phyloP scores from a whole-genome alignment of 2,888 invertebrate species.

The Autographa pulchrina region DNA sequence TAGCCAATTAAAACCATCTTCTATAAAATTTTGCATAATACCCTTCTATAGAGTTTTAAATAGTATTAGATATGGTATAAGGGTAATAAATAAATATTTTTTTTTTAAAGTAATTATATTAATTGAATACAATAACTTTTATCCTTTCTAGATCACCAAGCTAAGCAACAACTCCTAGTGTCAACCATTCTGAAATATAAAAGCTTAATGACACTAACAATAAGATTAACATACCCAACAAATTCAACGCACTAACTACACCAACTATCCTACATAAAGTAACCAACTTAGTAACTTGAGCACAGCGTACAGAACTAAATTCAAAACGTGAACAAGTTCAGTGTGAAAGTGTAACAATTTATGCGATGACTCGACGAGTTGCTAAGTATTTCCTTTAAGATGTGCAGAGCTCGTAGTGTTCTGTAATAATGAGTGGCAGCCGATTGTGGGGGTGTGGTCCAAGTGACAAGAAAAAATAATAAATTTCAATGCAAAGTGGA shows the following conservation, averaged over 20 bases:
- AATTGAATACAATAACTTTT: too few species aligned
- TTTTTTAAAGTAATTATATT: too few species aligned
- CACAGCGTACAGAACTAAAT: constrained; percentile 5
- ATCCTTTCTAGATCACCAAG: too few species aligned
- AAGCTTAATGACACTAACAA: neutral
- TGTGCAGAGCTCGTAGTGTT: constrained; percentile 50
- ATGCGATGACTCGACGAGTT: constrained; percentile 54
- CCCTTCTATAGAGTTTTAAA: too few species aligned
- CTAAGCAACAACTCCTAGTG: too few species aligned
- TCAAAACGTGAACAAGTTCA: constrained; percentile 13
- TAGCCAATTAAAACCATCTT: too few species aligned
- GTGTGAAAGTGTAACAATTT: constrained; percentile 56
- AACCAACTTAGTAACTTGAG: neutral
- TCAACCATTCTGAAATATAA: too few species aligned
- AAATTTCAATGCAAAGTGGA: neutral
- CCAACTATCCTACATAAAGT: neutral
- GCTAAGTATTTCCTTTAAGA: constrained; percentile 60
- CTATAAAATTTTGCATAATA: too few species aligned
- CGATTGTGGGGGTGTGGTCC: constrained; percentile 51
- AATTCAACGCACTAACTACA: neutral
- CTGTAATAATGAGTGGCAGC: constrained; percentile 65
- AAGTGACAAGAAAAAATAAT: neutral
- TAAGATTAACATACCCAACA: neutral
- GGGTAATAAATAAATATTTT: too few species aligned
- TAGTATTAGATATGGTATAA: too few species aligned